Base-by-base conservation (phyloP, 2,113 vertebrate species). In the Seriola quinqueradiata region DNA sequence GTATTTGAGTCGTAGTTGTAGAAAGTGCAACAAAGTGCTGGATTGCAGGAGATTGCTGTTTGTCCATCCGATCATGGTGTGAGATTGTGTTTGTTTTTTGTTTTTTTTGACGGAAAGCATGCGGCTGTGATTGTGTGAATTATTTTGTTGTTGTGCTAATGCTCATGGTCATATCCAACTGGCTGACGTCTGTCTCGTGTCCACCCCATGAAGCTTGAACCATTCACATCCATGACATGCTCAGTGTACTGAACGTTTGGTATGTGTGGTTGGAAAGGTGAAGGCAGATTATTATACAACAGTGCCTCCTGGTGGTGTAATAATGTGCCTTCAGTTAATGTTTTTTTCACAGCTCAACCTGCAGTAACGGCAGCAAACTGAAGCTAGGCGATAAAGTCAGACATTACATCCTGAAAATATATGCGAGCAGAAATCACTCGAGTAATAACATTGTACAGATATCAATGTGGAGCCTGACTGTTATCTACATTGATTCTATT, bases 91-190 rank as follows among this genome's bases (percentile, higher is more conserved):
- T 59, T 59, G 10, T 59, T 63, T 63, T 50, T 32, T 55, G 8
- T 21, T 70, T 75, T 75, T 65, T 72, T 86, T 61, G 83, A 76
- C 85, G 81, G 90, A 91, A 93, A 91, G 95, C 95, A 96, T 96
- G 95, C 88, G 25, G 87, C 90, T 88, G 92, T 95, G 87, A 77
- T 84, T 86, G 82, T 92, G 90, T 94, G 78, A 74, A 79, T 79
- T 72, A 6, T 38, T 8, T 42, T 63, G 55, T 73, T 55, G 75
- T 55, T 61, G 59, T 90, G 81, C 85, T 84, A 74, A 87, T 89
- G 69, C 46, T 84, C 88, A 52, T 73, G 91, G 90, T 86, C 90
- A 87, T 48, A 93, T 95, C 94, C 95, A 95, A 95, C 93, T 95
- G 94, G 92, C 84, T 92, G 87, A 84, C 82, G 65, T 85, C 21